These are phyloP conservation scores for Tetragonisca angustula DNA, from an alignment of 2,888 invertebrate genomes.

Conservation along the genomic window DNA sequence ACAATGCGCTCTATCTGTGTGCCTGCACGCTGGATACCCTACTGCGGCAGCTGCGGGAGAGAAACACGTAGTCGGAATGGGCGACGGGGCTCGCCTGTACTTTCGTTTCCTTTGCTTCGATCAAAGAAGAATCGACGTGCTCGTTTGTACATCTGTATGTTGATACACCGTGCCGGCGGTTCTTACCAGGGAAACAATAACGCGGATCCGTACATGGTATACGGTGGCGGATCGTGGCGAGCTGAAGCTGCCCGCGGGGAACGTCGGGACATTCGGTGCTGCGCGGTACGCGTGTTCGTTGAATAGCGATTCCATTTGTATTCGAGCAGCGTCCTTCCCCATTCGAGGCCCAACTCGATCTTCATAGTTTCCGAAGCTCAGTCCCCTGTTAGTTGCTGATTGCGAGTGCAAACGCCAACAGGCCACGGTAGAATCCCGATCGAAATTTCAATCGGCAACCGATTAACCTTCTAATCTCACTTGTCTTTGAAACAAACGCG, in stretches of 20 bases:
- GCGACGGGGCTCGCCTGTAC: slow-evolving; percentile 32
- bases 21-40: slow-evolving; percentile 17
- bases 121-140: slow-evolving; percentile 45
- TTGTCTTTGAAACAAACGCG: too few relatives aligned
- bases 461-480: too few relatives aligned
- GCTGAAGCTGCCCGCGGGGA: neutral
- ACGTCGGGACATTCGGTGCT: slow-evolving; percentile 52
- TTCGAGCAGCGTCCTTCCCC: slow-evolving; percentile 72
- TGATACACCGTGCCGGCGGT: slow-evolving; percentile 31
- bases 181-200: slow-evolving; percentile 73
- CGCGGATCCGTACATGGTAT: slow-evolving; percentile 75
- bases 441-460: too few relatives aligned
- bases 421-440: too few relatives aligned
- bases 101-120: slow-evolving; percentile 28
- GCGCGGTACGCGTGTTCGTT: slow-evolving; percentile 60
- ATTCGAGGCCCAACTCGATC: slow-evolving; percentile 56
- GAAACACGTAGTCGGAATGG: slow-evolving; percentile 16
- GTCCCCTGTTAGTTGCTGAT: too few relatives aligned
- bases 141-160: slow-evolving; percentile 53
- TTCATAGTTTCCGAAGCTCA: slow-evolving; percentile 69
- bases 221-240: slow-evolving; percentile 43
- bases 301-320: slow-evolving; percentile 78
- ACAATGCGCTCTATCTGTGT: slow-evolving; percentile 51
- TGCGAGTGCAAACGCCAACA: too few relatives aligned
- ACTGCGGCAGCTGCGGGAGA: slow-evolving; percentile 21